Percentiles rank a stretch among this genome's conserved stretches.
Evolutionary conservation across 1,140 invertebrate species (phyloP).

Genomic region (Leptinotarsa texana): DNA sequence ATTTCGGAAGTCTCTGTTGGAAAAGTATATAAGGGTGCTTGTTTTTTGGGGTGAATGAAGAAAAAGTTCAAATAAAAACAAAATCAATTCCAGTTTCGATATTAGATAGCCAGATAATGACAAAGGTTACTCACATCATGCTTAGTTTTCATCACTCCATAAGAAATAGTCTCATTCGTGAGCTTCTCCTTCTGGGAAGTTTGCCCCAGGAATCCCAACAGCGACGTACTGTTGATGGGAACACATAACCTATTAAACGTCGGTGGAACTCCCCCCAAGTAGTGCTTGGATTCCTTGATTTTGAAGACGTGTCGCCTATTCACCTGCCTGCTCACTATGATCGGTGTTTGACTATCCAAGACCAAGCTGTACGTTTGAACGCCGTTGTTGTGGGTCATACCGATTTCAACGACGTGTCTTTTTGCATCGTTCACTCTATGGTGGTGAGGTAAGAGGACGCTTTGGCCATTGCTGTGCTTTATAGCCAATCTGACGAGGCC

Average conservation of each 20-base stretch:
- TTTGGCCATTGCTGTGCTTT: slow-evolving; percentile 60
- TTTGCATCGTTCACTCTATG: slow-evolving; percentile 81
- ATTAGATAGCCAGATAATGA: not conserved
- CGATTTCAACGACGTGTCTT: slow-evolving; percentile 75
- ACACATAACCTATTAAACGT: slow-evolving; percentile 32
- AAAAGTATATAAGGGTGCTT: no score
- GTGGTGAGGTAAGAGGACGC: slow-evolving; percentile 68
- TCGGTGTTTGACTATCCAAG: slow-evolving; percentile 16
- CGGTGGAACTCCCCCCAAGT: slow-evolving; percentile 45
- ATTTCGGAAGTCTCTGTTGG: no score
- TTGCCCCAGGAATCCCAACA: slow-evolving; percentile 42
- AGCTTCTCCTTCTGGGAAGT: slow-evolving; percentile 18
- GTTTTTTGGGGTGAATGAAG: no score
- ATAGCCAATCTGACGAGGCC: slow-evolving; percentile 79
- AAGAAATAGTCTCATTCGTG: slow-evolving; percentile 29
- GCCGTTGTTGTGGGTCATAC: slow-evolving; percentile 15
- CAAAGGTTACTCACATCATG: not conserved
- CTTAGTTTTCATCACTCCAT: slow-evolving; percentile 29
- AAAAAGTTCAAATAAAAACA: no score
- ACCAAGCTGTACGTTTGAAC: slow-evolving; percentile 31
- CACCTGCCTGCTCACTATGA: not conserved
- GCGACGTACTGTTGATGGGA: slow-evolving; percentile 37
- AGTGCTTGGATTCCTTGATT: slow-evolving; percentile 39
- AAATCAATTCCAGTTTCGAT: no score
- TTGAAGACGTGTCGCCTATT: slow-evolving; percentile 27